phyloP scores from a whole-genome alignment of 2,888 invertebrate species.

The Tuta absoluta region DNA sequence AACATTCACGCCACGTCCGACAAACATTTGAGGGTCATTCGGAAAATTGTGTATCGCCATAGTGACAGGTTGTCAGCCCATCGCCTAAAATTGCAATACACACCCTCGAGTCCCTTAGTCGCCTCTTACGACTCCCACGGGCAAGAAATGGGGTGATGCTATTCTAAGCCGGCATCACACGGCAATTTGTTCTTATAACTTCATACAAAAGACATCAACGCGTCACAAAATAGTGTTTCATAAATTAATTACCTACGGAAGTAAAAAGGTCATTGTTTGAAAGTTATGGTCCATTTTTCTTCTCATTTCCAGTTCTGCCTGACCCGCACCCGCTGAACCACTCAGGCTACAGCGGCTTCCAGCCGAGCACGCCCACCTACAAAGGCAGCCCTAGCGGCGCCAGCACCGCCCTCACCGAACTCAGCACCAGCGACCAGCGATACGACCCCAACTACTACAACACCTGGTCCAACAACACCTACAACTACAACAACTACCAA shows the following conservation, averaged over 20 bases:
- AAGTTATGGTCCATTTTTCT: neutral
- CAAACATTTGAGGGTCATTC: too few relatives aligned
- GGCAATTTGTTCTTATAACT: neutral
- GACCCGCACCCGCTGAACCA: conserved; percentile 76
- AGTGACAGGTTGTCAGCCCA: too few relatives aligned
- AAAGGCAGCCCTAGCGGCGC: conserved; percentile 67
- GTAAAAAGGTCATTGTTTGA: neutral
- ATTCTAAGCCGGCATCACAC: neutral
- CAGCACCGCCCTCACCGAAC: conserved; percentile 68
- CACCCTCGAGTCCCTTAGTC: too few relatives aligned
- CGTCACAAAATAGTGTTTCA: neutral
- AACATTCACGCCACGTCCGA: too few relatives aligned
- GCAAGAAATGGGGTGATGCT: too few relatives aligned
- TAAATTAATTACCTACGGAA: neutral
- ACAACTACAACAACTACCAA: conserved; percentile 86
- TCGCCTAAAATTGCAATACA: too few relatives aligned
- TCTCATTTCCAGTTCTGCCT: conserved; percentile 73
- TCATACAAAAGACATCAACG: conserved; percentile 7
- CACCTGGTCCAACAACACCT: conserved; percentile 83
- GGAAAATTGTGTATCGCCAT: too few relatives aligned
- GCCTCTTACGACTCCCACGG: too few relatives aligned
- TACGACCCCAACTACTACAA: conserved; percentile 82
- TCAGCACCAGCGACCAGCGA: conserved; percentile 67
- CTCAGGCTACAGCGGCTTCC: conserved; percentile 70
- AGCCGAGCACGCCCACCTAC: conserved; percentile 60